A percentile compares a stretch with the other conserved stretches of the same genome.
Conservation (phyloP, 1,140 invertebrate genomes). For the Drosophila insularis region DNA sequence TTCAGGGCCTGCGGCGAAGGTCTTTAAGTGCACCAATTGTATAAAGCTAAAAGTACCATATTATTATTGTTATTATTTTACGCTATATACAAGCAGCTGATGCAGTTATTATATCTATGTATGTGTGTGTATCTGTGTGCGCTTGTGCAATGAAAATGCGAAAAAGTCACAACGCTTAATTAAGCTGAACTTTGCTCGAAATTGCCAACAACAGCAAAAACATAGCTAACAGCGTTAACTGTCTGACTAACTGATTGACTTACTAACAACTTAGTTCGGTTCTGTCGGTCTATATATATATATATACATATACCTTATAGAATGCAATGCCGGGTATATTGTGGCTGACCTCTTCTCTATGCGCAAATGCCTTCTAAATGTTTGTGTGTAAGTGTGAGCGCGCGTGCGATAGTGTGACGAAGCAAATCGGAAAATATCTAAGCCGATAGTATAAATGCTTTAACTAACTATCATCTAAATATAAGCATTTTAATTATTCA, state of each 20-base stretch:
- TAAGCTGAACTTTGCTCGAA: conserved; percentile 72
- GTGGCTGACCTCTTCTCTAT: conserved; percentile 59
- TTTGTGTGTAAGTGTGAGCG: neutral
- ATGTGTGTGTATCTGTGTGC: conserved; percentile 17
- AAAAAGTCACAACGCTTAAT: conserved; percentile 66
- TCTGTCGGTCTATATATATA: neutral
- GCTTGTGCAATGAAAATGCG: conserved; percentile 53
- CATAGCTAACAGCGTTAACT: conserved; percentile 10
- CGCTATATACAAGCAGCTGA: conserved; percentile 18
- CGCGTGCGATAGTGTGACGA: too few relatives aligned
- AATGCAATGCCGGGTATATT: conserved; percentile 38
- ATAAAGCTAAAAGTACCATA: conserved; percentile 31
- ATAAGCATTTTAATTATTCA: neutral
- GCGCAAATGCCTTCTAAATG: conserved; percentile 20
- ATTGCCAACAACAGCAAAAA: conserved; percentile 36
- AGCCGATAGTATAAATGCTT: too few relatives aligned
- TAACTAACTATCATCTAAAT: neutral
- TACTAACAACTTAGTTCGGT: neutral
- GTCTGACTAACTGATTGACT: conserved; percentile 2
- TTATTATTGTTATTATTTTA: conserved; percentile 54
- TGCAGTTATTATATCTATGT: conserved; percentile 12
- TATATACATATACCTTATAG: conserved; percentile 26
- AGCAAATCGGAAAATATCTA: too few relatives aligned
- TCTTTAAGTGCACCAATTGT: conserved; percentile 62
- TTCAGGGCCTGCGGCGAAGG: conserved; percentile 71